A percentile compares a stretch with the other conserved stretches of the same genome.
Evolutionary conservation across 2,113 vertebrate genomes (phyloP).

Genomic region (Caretta caretta): DNA sequence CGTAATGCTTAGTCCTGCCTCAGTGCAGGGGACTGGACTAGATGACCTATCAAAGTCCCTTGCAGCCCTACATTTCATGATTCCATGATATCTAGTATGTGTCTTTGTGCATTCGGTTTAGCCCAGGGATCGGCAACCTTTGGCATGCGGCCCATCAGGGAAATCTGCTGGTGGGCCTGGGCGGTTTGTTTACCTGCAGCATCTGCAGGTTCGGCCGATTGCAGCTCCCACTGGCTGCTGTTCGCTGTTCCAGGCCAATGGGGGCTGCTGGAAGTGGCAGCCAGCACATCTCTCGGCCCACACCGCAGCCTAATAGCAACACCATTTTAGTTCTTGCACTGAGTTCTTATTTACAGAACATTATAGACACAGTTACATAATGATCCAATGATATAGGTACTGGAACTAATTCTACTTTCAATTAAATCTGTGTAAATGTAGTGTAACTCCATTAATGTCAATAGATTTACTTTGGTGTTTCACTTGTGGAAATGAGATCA

Average conservation of each 20-base stretch:
- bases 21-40: too few species aligned
- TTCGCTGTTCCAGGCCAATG: too few species aligned
- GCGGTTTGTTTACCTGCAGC: too few species aligned
- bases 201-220: too few species aligned
- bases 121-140: too few species aligned
- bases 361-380: not conserved
- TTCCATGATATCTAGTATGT: not conserved
- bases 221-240: too few species aligned
- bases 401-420: not conserved
- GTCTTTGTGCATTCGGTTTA: not conserved
- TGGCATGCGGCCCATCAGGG: too few species aligned
- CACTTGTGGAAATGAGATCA: not conserved
- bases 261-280: too few species aligned
- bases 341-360: not conserved
- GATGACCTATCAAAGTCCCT: too few species aligned
- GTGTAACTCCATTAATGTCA: not conserved
- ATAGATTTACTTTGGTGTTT: not conserved
- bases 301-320: not conserved
- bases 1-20: too few species aligned
- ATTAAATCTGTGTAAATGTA: not conserved
- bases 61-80: not conserved
- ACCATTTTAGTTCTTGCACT: not conserved
- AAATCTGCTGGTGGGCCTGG: too few species aligned
- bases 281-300: too few species aligned
- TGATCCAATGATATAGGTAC: fast-evolving